Evolutionary conservation across 2,888 invertebrate species (phyloP).

Genomic region (Gasteruption jaculator): DNA sequence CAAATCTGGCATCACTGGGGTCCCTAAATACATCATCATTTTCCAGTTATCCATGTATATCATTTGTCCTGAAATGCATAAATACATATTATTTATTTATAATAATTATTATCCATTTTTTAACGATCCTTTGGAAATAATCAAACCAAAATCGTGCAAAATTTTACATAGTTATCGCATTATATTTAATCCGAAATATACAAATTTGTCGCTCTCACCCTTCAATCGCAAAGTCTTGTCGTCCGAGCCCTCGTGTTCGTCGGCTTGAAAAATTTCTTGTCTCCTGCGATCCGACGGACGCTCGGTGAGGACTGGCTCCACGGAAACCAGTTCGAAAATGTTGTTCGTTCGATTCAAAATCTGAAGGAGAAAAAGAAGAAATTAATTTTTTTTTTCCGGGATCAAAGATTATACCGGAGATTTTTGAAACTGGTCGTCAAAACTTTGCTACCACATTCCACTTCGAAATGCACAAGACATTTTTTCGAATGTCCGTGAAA

Average conservation of each 20-base stretch:
- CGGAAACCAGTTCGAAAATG: slow-evolving; percentile 90
- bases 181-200: too few relatives aligned
- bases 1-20: slow-evolving; percentile 93
- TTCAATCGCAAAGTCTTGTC: slow-evolving; percentile 56
- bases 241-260: slow-evolving; percentile 65
- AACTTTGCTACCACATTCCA: too few relatives aligned
- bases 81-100: too few relatives aligned
- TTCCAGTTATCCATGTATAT: slow-evolving; percentile 98
- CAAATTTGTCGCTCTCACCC: too few relatives aligned
- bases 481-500: too few relatives aligned
- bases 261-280: slow-evolving; percentile 58
- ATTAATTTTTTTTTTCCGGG: background rate
- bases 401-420: too few relatives aligned
- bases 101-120: too few relatives aligned
- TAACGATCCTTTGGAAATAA: too few relatives aligned
- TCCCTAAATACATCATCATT: slow-evolving; percentile 94
- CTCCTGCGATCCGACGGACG: slow-evolving; percentile 57
- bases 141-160: too few relatives aligned
- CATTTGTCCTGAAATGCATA: slow-evolving; percentile 79
- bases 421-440: too few relatives aligned
- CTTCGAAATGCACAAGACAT: too few relatives aligned
- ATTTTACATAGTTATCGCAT: too few relatives aligned
- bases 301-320: slow-evolving; percentile 75
- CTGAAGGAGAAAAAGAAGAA: slow-evolving; percentile 52
- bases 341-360: slow-evolving; percentile 94